Evolutionary conservation across 2,113 vertebrate genomes (phyloP).

Genomic region (Pituophis catenifer): DNA sequence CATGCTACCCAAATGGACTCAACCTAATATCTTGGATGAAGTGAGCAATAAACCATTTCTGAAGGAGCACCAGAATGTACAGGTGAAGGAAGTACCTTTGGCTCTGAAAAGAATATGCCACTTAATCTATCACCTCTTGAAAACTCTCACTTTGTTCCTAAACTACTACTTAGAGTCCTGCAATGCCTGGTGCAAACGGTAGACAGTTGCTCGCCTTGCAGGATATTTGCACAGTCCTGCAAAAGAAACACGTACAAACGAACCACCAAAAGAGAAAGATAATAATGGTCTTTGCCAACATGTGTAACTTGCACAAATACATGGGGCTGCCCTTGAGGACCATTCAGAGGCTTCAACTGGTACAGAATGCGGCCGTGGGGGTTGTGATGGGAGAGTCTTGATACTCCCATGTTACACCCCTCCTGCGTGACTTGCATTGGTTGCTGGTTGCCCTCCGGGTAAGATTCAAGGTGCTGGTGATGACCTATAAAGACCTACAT

Average conservation of each 20-base stretch:
- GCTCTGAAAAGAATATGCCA: background rate
- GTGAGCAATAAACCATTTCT: constrained; percentile 43
- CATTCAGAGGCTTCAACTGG: no score
- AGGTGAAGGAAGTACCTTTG: constrained; percentile 52
- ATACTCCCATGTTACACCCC: no score
- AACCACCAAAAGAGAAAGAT: background rate
- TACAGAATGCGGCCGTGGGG: no score
- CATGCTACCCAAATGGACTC: constrained; percentile 53
- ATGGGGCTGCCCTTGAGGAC: no score
- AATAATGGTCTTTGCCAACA: background rate
- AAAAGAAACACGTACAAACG: background rate
- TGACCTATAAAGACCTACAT: no score
- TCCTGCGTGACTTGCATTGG: no score
- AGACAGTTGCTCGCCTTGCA: background rate
- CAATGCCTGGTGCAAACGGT: background rate
- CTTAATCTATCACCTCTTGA: background rate
- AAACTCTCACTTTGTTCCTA: background rate
- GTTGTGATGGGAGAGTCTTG: no score
- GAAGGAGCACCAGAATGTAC: constrained; percentile 54
- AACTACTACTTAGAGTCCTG: background rate
- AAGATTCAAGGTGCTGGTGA: no score
- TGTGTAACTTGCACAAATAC: background rate
- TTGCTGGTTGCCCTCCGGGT: no score
- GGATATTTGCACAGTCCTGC: background rate
- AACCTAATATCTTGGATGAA: constrained; percentile 60